phyloP scores from a whole-genome alignment of 1,140 invertebrate species.

The Dufourea novaeangliae region DNA sequence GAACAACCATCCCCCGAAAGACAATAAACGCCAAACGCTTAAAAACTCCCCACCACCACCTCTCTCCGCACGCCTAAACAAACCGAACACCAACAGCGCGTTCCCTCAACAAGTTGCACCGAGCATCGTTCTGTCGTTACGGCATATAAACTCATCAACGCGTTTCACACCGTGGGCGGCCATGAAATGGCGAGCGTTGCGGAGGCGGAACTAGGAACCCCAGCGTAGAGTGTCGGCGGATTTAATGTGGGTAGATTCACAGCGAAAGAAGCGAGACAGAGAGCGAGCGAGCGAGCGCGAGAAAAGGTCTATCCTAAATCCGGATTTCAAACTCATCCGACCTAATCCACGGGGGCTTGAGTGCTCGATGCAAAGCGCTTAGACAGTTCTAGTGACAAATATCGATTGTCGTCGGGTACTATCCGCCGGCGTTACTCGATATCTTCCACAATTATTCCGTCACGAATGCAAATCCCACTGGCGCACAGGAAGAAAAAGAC shows the following conservation, averaged over 20 bases:
- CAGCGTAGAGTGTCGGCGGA: conserved; percentile 10
- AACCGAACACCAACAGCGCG: conserved; percentile 7
- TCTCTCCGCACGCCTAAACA: not conserved
- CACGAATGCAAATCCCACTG: not conserved
- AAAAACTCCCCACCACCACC: not conserved
- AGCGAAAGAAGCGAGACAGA: not conserved
- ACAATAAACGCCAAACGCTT: conserved; percentile 38
- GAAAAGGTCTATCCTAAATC: conserved; percentile 56
- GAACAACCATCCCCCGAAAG: not conserved
- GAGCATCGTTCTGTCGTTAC: conserved; percentile 32
- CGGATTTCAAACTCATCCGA: conserved; percentile 57
- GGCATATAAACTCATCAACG: conserved; percentile 43
- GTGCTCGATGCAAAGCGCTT: conserved; percentile 55
- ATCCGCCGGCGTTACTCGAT: conserved; percentile 35
- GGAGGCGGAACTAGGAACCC: not conserved
- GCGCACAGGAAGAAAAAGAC: not conserved
- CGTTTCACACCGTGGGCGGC: not conserved
- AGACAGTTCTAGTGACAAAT: conserved; percentile 35
- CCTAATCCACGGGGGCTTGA: conserved; percentile 47
- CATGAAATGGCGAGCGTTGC: conserved; percentile 39
- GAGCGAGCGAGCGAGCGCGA: conserved; percentile 6
- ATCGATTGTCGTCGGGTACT: conserved; percentile 52
- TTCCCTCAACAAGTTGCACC: conserved; percentile 58
- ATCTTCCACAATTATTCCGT: conserved; percentile 32
- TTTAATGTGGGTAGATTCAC: conserved; percentile 38